Evolutionary conservation across 2,113 vertebrate genomes (phyloP), one percentile per base, ranked within the genome.

Genomic region (Oriolus oriolus): DNA sequence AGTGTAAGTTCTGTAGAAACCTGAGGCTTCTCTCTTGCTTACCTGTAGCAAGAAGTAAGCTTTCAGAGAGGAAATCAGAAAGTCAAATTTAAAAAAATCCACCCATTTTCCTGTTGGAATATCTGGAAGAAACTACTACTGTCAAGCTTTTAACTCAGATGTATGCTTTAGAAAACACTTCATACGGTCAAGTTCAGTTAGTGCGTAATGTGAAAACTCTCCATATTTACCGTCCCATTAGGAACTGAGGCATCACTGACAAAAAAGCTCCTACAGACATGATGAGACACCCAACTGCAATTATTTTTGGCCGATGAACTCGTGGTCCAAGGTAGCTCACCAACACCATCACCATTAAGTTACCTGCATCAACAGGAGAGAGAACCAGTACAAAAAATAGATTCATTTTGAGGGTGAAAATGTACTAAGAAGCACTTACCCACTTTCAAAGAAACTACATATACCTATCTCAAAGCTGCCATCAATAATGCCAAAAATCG

Each of bases 391-490:
- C 9, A 61, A 65, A 87, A 75, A 59, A 33, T 3, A 53, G 2
- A 6, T 3, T 16, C 11, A 5, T 37, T 77, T 59, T 6, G 4
- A 27, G 23, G 12, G 6, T 8, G 7, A 73, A 87, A 64, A n/a
- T 3, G 1, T n/a, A 7, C 28, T 20, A 35, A 39, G 31, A 86
- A 68, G 26, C 13, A 30, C 27, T 68, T 22, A 15, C 6, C 31
- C 21, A 24, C 31, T 69, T 52, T 11, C 20, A 54, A n/a, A 76
- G 23, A 28, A 65, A 74, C n/a, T 2, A 8, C 14, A 41, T 16
- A 13, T 87, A 98, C 98, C 98, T 89, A 98, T 96, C 95, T 98
- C 98, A 95, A 98, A 98, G 89, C 98, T 97, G 47, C 98, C 96
- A 50, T 98, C 97, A 33, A 98, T 98, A 64, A 97, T 93, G 39